These are phyloP conservation scores for Notolepis coatsorum DNA, from an alignment of 2,797 vertebrate genomes.

Conservation along the genomic window DNA sequence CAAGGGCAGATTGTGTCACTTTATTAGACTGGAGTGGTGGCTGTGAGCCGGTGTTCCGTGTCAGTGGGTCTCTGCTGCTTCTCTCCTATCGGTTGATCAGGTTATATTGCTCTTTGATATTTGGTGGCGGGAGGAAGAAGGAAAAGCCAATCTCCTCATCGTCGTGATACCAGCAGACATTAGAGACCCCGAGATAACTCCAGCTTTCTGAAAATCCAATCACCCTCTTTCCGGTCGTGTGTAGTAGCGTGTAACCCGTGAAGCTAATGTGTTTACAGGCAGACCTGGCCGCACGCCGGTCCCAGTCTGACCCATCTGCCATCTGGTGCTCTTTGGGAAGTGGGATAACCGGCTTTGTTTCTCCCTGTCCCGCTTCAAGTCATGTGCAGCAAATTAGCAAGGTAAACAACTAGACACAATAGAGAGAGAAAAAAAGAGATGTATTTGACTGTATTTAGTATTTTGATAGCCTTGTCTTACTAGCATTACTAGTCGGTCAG, in stretches of 20 bases:
- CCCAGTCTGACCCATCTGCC: conserved; percentile 44
- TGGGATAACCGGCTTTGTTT: conserved; percentile 22
- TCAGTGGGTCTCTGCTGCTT: conserved; percentile 20
- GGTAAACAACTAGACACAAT: conserved; percentile 4
- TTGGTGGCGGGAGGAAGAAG: conserved; percentile 6
- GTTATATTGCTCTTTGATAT: conserved; percentile 36
- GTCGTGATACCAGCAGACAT: conserved; percentile 39
- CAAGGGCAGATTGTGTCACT: background rate
- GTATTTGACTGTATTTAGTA: no score
- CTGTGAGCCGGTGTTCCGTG: background rate
- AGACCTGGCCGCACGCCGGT: conserved; percentile 25
- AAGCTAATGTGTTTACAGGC: conserved; percentile 43
- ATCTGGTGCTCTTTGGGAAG: conserved; percentile 58
- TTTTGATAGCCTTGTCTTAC: no score
- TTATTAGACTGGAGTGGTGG: conserved; percentile 13
- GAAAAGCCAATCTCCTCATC: conserved; percentile 17
- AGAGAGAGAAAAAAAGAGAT: background rate
- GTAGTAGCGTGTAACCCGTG: conserved; percentile 22
- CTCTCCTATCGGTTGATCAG: conserved; percentile 47
- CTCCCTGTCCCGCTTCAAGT: conserved; percentile 12
- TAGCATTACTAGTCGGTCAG: no score
- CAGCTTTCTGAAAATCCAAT: conserved; percentile 48
- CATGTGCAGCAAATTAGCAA: conserved; percentile 16
- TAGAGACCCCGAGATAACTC: conserved; percentile 31
- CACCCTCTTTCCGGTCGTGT: conserved; percentile 23